Evolutionary conservation across 2,888 invertebrate species (phyloP).

Genomic region (Callinectes sapidus): DNA sequence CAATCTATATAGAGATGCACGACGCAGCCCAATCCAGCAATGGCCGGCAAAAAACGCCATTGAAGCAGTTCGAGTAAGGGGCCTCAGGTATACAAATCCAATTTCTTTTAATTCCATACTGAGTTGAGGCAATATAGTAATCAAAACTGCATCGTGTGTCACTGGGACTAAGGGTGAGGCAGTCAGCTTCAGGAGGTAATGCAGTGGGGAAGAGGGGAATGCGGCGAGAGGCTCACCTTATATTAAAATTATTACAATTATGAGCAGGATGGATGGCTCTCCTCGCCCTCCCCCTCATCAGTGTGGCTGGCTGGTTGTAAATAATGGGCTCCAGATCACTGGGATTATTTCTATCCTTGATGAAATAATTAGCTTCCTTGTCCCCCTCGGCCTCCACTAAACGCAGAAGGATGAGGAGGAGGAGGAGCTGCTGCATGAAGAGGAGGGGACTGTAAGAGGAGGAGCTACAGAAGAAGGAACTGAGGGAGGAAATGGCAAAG

Average conservation of each 20-base stretch:
- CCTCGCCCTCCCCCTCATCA: constrained; percentile 21
- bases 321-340: constrained; percentile 13
- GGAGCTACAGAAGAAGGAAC: neutral
- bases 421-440: neutral
- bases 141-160: constrained; percentile 18
- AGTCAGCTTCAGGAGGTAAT: neutral
- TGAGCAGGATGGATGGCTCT: constrained; percentile 15
- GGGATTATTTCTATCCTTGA: constrained; percentile 30
- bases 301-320: neutral
- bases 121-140: neutral
- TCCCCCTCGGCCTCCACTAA: neutral
- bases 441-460: neutral
- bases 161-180: neutral
- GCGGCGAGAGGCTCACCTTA: neutral
- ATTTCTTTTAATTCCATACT: neutral
- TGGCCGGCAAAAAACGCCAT: neutral
- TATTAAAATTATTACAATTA: constrained; percentile 31
- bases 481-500: neutral
- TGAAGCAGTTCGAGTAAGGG: neutral
- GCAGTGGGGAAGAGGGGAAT: neutral
- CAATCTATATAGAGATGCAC: neutral
- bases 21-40: neutral
- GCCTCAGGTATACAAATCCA: neutral
- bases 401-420: neutral
- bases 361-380: constrained; percentile 23